Conservation (phyloP, 2,797 vertebrate species). For the Falco berigora region DNA sequence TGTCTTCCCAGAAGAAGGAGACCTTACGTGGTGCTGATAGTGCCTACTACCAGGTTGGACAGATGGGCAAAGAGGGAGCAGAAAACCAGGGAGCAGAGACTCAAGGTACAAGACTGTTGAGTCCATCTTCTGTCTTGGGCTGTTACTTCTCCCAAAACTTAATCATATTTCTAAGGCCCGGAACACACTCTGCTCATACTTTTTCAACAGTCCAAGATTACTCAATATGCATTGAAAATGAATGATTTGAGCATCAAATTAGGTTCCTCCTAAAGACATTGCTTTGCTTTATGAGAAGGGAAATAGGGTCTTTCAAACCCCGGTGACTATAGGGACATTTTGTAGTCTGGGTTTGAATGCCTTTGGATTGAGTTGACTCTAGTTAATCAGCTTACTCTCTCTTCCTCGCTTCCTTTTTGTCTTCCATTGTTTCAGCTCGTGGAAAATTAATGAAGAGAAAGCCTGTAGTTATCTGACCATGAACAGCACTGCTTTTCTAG, state of each 20-base stretch:
- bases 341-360: neutral
- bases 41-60: constrained; percentile 81
- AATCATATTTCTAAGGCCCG: neutral
- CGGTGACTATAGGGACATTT: rapidly evolving
- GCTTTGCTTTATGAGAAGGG: neutral
- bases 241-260: neutral
- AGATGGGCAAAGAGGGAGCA: constrained; percentile 75
- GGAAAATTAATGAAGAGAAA: neutral
- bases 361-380: neutral
- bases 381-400: neutral
- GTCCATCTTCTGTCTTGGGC: neutral
- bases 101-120: constrained; percentile 61
- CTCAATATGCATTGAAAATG: neutral
- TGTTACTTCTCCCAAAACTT: neutral
- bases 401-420: neutral
- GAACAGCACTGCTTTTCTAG: neutral
- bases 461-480: neutral
- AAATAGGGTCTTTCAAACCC: neutral
- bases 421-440: neutral
- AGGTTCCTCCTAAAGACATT: neutral
- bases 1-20: constrained; percentile 79
- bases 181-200: neutral
- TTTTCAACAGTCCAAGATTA: neutral
- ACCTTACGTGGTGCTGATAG: constrained; percentile 80
- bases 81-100: constrained; percentile 75